Conservation (phyloP, 2,888 invertebrate species). For the Amphipoea lucens region DNA sequence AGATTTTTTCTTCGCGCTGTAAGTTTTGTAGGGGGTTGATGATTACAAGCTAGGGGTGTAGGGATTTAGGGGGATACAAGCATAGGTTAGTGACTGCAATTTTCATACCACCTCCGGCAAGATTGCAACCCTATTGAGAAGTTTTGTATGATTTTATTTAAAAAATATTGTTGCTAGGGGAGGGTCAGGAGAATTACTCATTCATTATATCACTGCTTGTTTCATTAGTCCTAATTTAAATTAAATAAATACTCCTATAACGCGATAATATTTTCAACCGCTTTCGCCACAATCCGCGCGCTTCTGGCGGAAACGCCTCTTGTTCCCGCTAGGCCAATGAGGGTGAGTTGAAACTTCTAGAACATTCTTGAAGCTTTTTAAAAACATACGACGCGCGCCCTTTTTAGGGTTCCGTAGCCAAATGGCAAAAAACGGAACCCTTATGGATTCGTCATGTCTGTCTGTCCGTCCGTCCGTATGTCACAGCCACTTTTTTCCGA, state of each 20-base stretch:
- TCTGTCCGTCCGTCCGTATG: no score
- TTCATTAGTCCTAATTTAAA: not conserved
- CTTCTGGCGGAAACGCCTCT: not conserved
- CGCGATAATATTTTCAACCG: not conserved
- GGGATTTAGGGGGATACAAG: conserved; percentile 6
- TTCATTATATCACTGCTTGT: not conserved
- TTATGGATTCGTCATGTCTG: no score
- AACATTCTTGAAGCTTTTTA: not conserved
- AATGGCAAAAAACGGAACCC: no score
- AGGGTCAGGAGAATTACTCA: not conserved
- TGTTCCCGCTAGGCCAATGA: not conserved
- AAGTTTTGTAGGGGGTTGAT: no score
- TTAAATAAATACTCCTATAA: not conserved
- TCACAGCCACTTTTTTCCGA: no score
- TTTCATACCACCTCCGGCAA: conserved; percentile 1
- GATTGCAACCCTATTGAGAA: not conserved
- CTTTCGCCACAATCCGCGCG: not conserved
- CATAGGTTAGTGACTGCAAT: conserved; percentile 9
- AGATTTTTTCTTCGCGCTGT: not conserved
- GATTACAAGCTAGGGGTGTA: not conserved
- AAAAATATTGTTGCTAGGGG: not conserved
- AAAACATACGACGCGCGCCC: not conserved
- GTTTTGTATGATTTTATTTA: not conserved
- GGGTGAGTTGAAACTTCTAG: not conserved
- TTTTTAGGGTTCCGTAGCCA: no score